These are phyloP conservation scores for Coracias cyanogaster DNA, from an alignment of 2,797 vertebrate genomes.

Conservation along the genomic window DNA sequence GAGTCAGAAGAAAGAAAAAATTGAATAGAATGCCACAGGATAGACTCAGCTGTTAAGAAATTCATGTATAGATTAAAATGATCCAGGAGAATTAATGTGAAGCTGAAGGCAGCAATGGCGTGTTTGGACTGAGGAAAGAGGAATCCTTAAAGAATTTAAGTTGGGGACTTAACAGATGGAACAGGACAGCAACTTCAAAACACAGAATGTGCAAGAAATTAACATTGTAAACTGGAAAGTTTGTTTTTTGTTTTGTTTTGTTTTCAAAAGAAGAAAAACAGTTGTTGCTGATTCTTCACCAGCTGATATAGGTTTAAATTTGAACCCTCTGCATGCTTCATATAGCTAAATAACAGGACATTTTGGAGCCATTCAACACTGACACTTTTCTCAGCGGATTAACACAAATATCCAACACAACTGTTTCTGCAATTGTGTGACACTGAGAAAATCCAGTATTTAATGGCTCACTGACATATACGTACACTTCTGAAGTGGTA, in stretches of 20 bases:
- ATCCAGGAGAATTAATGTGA: background rate
- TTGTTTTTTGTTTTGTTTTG: background rate
- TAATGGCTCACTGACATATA: constrained; percentile 50
- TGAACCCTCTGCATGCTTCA: background rate
- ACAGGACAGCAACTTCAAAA: background rate
- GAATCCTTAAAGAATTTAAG: background rate
- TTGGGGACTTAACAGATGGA: background rate
- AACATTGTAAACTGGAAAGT: background rate
- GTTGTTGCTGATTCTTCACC: background rate
- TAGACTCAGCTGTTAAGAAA: background rate
- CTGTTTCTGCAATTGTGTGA: constrained; percentile 45
- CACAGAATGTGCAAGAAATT: background rate
- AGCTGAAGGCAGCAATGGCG: background rate
- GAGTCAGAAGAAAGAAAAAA: background rate
- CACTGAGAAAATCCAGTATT: constrained; percentile 17
- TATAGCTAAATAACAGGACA: background rate
- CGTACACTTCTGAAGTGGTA: constrained; percentile 51
- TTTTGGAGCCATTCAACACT: background rate
- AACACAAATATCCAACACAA: background rate
- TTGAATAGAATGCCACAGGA: background rate
- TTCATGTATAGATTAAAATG: background rate
- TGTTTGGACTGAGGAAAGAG: background rate
- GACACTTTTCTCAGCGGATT: background rate
- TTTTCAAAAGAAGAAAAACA: background rate
- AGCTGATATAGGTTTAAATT: background rate